phyloP scores from a whole-genome alignment of 2,888 invertebrate species.

The Drosophila tripunctata region DNA sequence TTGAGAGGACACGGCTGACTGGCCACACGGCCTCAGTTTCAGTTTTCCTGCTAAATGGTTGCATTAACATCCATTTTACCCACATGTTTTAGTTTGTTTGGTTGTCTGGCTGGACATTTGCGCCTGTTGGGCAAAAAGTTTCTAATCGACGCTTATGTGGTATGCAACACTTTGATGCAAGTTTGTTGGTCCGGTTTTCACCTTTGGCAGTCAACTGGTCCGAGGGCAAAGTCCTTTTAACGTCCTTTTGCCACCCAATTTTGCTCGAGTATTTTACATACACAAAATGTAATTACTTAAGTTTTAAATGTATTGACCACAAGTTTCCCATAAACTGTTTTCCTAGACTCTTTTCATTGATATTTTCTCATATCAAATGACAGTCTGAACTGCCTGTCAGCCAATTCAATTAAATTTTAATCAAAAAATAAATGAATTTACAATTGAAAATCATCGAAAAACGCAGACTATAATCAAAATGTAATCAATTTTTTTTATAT shows the following conservation, averaged over 20 bases:
- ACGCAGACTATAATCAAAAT: slow-evolving; percentile 5
- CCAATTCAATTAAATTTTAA: slow-evolving; percentile 1
- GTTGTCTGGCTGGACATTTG: slow-evolving; percentile 39
- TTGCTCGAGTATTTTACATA: background rate
- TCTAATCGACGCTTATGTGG: slow-evolving; percentile 49
- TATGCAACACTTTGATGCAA: slow-evolving; percentile 30
- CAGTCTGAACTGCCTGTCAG: background rate
- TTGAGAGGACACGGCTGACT: slow-evolving; percentile 40
- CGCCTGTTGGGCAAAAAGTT: slow-evolving; percentile 48
- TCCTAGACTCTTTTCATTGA: background rate
- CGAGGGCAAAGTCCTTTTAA: background rate
- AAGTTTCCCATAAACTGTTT: slow-evolving; percentile 24
- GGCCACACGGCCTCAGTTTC: slow-evolving; percentile 14
- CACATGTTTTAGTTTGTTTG: slow-evolving; percentile 2
- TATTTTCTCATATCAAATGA: background rate
- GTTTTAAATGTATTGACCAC: slow-evolving; percentile 14
- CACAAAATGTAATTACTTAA: slow-evolving; percentile 35
- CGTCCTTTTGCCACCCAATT: slow-evolving; percentile 15
- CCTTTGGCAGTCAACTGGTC: slow-evolving; percentile 28
- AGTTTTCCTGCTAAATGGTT: slow-evolving; percentile 55
- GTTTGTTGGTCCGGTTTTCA: slow-evolving; percentile 28
- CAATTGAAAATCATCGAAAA: background rate
- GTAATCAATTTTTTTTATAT: slow-evolving; percentile 7
- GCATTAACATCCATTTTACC: slow-evolving; percentile 29
- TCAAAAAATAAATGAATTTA: slow-evolving; percentile 19